Percentiles rank a stretch among this genome's conserved stretches.
Conservation (phyloP, 1,140 invertebrate species). For the Drosophila hydei region DNA sequence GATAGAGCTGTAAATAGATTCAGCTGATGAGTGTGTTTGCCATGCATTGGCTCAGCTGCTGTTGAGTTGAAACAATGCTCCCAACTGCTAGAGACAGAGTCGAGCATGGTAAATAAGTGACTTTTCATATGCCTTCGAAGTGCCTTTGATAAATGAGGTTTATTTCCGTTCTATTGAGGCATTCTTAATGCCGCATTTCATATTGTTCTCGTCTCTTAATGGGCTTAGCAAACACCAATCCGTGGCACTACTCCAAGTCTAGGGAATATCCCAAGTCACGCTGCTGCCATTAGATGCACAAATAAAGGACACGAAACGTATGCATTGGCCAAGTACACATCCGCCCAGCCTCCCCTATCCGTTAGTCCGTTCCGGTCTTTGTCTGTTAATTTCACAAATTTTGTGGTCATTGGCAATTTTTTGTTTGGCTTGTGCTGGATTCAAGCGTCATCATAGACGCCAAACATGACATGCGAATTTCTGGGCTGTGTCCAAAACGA, state of each 20-base stretch:
- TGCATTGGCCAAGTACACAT: slow-evolving; percentile 3
- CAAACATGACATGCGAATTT: slow-evolving; percentile 65
- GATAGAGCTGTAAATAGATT: slow-evolving; percentile 43
- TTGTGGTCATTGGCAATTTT: slow-evolving; percentile 46
- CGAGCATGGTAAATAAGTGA: neutral
- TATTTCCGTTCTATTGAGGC: neutral
- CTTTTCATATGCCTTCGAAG: neutral
- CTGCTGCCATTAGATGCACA: slow-evolving; percentile 55
- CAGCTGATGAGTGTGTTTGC: neutral
- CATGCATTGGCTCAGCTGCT: neutral
- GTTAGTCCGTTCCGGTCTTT: neutral
- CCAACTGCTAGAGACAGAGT: neutral
- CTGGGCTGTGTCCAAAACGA: slow-evolving; percentile 47
- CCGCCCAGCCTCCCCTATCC: too few species aligned
- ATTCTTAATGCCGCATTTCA: neutral
- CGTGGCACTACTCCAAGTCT: slow-evolving; percentile 27
- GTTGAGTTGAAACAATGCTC: neutral
- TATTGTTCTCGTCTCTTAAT: slow-evolving; percentile 10
- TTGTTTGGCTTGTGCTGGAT: slow-evolving; percentile 31
- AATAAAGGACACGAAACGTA: slow-evolving; percentile 40
- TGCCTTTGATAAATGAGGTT: slow-evolving; percentile 1
- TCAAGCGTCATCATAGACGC: slow-evolving; percentile 39
- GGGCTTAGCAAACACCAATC: slow-evolving; percentile 15
- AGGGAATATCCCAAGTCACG: slow-evolving; percentile 43
- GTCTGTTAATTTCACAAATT: slow-evolving; percentile 37